Conservation (phyloP, 92 coral and sea anemone genomes). For the Porites divaricata region DNA sequence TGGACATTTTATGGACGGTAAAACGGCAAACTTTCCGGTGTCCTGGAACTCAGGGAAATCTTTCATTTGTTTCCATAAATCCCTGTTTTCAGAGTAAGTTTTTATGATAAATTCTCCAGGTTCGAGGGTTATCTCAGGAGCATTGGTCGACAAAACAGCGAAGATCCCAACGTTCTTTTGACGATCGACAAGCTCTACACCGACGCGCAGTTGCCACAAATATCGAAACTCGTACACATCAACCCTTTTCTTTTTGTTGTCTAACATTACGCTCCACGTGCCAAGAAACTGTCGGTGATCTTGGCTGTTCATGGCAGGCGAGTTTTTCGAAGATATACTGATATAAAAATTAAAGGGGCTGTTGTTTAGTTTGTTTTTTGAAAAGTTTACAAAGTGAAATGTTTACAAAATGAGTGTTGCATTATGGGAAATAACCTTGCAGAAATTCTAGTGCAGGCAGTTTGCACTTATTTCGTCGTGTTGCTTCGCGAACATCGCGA, state of each 20-base stretch:
- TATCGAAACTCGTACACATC: conserved; percentile 68
- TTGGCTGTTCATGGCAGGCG: conserved; percentile 2
- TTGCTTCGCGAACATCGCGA: too few species aligned
- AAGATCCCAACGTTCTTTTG: conserved; percentile 18
- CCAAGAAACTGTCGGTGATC: conserved; percentile 36
- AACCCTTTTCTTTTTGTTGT: conserved; percentile 4
- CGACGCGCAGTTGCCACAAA: conserved; percentile 40
- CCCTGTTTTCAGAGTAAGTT: conserved; percentile 48
- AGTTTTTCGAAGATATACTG: background rate
- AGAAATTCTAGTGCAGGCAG: too few species aligned
- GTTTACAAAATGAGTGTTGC: background rate
- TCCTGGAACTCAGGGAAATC: conserved; percentile 72
- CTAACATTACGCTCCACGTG: conserved; percentile 10
- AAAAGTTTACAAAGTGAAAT: too few species aligned
- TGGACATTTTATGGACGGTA: conserved; percentile 46
- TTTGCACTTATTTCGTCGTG: too few species aligned
- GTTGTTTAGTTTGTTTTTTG: too few species aligned
- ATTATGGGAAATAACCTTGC: background rate
- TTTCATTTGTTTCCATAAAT: conserved; percentile 55
- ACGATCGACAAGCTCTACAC: conserved; percentile 55
- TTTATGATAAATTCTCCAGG: conserved; percentile 76
- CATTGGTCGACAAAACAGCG: conserved; percentile 57
- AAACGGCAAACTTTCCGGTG: conserved; percentile 40
- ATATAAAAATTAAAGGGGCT: too few species aligned
- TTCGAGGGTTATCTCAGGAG: conserved; percentile 48